Percentiles rank a stretch among this genome's conserved stretches.
phyloP scores from a whole-genome alignment of 1,140 invertebrate genomes.

The Hypothenemus hampei region DNA sequence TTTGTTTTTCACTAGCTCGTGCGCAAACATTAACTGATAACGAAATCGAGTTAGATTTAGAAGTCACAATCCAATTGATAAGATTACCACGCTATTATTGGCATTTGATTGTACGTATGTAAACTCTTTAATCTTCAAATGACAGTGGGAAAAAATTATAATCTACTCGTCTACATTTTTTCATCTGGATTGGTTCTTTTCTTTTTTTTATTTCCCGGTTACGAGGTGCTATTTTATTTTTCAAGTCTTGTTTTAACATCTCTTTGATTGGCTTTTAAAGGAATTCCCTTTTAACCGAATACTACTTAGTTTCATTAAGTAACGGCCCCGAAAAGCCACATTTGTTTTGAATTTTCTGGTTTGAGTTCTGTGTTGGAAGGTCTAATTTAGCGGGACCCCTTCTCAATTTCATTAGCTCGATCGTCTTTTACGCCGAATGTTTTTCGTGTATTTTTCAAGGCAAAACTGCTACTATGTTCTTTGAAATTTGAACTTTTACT shows the following conservation, averaged over 20 bases:
- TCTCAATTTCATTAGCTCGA: background rate
- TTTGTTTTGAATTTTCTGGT: constrained; percentile 12
- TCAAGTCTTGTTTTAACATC: no score
- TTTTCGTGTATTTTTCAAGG: no score
- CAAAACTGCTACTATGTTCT: no score
- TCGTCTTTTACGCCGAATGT: no score
- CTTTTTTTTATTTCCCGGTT: no score
- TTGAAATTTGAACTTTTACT: no score
- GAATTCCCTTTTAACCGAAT: background rate
- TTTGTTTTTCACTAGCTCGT: background rate
- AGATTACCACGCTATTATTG: background rate
- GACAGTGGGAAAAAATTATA: no score
- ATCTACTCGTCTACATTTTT: no score
- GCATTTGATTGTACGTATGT: background rate
- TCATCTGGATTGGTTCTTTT: no score
- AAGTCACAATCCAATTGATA: background rate
- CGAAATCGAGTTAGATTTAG: background rate
- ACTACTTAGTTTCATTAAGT: background rate
- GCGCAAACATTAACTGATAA: background rate
- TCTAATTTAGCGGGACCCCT: constrained; percentile 1
- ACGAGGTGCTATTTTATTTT: no score
- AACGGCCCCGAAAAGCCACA: background rate
- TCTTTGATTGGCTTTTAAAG: no score
- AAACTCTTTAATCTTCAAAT: no score
- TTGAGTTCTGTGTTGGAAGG: background rate